phyloP scores from a whole-genome alignment of 2,113 vertebrate genomes.

The Alouatta palliata region DNA sequence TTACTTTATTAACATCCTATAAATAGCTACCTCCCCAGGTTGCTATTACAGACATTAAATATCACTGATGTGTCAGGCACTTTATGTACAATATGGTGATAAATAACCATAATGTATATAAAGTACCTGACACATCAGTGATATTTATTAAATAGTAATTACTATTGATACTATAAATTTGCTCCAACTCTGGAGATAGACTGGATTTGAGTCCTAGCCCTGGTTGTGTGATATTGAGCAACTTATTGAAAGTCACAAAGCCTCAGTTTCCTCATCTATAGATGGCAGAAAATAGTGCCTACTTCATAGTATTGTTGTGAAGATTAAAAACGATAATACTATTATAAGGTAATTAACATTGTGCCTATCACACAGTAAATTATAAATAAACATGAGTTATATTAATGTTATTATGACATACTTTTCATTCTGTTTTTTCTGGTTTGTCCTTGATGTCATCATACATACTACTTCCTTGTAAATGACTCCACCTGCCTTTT shows the following conservation, averaged over 20 bases:
- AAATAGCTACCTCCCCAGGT: too few relatives aligned
- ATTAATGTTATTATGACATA: neutral
- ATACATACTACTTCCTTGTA: neutral
- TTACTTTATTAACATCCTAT: too few relatives aligned
- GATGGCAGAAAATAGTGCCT: neutral
- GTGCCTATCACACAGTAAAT: neutral
- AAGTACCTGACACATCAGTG: neutral
- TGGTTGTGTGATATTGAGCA: neutral
- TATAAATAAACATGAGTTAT: neutral
- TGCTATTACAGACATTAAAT: too few relatives aligned
- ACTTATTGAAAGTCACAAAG: neutral
- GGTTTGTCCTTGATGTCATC: neutral
- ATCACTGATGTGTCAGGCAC: too few relatives aligned
- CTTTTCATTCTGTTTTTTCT: neutral
- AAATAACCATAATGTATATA: neutral
- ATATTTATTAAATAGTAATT: conserved; percentile 5
- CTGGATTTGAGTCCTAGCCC: neutral
- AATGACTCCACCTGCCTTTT: neutral
- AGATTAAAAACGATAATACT: neutral
- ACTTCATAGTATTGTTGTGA: neutral
- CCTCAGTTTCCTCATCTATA: neutral
- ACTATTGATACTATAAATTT: neutral
- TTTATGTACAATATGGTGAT: neutral
- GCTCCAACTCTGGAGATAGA: neutral
- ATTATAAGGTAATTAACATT: neutral